These are phyloP conservation scores for Pedionomus torquatus DNA, from an alignment of 2,113 vertebrate species.

Conservation along the genomic window DNA sequence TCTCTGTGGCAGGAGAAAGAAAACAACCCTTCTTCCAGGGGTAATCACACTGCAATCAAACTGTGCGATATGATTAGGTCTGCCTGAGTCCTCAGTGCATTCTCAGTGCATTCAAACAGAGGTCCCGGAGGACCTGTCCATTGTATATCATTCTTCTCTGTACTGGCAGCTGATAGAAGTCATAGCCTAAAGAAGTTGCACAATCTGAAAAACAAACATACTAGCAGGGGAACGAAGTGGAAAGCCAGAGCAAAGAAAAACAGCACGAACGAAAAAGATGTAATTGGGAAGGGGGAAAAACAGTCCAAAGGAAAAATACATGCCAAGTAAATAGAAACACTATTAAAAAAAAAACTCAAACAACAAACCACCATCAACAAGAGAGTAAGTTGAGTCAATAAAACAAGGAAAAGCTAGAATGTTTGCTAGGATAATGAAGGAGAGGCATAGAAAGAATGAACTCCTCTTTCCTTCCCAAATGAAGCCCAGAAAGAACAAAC, in stretches of 20 bases:
- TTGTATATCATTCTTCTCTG: conserved; percentile 11
- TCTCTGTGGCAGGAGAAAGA: conserved; percentile 34
- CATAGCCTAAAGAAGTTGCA: conserved; percentile 49
- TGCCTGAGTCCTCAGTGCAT: conserved; percentile 37
- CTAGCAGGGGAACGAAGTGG: conserved; percentile 31
- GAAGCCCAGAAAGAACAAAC: neutral
- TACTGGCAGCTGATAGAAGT: conserved; percentile 21
- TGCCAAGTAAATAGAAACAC: neutral
- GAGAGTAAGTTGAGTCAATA: neutral
- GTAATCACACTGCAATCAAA: conserved; percentile 65
- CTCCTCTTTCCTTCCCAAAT: neutral
- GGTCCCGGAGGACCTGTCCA: neutral
- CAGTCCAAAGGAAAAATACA: conserved; percentile 5
- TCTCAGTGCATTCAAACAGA: conserved; percentile 33
- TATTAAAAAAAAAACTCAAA: neutral
- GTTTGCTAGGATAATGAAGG: neutral
- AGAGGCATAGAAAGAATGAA: neutral
- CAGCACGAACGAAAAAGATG: conserved; percentile 11
- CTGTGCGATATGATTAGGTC: conserved; percentile 50
- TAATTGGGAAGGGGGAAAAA: conserved; percentile 27
- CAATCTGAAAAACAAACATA: conserved; percentile 55
- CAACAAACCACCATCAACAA: neutral
- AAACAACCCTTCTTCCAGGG: conserved; percentile 45
- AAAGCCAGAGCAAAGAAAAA: conserved; percentile 38
- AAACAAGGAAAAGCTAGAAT: neutral